These are phyloP conservation scores for Eurosta solidaginis DNA, from an alignment of 1,140 invertebrate species.

Conservation along the genomic window DNA sequence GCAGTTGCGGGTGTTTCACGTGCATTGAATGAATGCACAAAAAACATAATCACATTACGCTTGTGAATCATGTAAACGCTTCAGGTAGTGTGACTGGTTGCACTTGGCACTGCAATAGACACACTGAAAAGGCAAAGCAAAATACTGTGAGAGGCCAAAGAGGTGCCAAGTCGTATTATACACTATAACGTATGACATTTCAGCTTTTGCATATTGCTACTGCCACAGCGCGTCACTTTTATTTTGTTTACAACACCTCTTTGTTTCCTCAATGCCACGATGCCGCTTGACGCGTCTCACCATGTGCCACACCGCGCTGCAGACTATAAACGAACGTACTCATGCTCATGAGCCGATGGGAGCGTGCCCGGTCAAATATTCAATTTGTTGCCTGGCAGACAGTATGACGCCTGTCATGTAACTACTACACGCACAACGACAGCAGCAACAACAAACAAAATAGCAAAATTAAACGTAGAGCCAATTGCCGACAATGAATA, in stretches of 20 bases:
- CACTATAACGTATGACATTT: neutral
- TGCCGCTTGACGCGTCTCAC: neutral
- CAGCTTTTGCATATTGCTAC: neutral
- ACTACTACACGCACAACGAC: neutral
- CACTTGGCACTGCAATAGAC: neutral
- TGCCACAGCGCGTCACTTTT: neutral
- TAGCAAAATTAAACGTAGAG: too few relatives aligned
- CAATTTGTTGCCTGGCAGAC: conserved; percentile 2
- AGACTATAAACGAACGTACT: neutral
- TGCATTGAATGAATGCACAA: neutral
- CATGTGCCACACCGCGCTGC: neutral
- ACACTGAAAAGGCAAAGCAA: neutral
- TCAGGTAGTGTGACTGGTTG: neutral
- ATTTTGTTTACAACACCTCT: neutral
- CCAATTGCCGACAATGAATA: neutral
- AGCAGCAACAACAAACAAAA: neutral
- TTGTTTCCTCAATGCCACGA: neutral
- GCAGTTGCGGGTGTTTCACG: neutral
- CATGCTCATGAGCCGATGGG: neutral
- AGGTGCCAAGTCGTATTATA: neutral
- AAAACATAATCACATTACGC: neutral
- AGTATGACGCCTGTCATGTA: neutral
- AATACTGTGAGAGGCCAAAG: neutral
- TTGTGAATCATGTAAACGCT: neutral
- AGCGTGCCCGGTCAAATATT: neutral